phyloP scores from a whole-genome alignment of 2,113 vertebrate genomes.

The Eurystomus gularis region DNA sequence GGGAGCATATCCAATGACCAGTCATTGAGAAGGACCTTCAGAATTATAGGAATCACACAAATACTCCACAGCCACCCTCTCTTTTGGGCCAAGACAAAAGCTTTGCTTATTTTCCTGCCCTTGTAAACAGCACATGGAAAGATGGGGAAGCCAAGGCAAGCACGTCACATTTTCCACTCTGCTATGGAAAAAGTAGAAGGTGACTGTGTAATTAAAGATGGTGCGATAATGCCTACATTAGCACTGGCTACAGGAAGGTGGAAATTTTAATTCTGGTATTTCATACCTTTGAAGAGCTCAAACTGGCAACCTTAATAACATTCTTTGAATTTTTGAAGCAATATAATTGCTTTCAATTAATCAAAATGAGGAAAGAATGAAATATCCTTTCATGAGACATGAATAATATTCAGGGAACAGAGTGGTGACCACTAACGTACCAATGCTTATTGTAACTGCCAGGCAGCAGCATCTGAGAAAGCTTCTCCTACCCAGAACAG shows the following conservation, averaged over 20 bases:
- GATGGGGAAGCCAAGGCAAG: background rate
- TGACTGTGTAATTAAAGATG: background rate
- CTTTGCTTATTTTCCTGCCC: background rate
- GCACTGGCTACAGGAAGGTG: background rate
- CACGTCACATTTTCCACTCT: constrained; percentile 12
- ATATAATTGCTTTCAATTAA: constrained; percentile 16
- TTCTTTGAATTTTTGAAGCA: constrained; percentile 13
- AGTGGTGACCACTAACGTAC: background rate
- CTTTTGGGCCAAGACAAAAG: background rate
- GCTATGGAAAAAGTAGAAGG: background rate
- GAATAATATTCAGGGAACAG: background rate
- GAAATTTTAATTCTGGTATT: constrained; percentile 13
- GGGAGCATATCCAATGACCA: background rate
- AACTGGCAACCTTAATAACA: background rate
- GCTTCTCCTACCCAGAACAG: background rate
- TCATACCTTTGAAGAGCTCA: background rate
- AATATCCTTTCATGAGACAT: background rate
- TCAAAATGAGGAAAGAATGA: constrained; percentile 19
- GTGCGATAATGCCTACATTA: background rate
- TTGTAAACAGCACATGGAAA: background rate
- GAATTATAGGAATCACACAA: background rate
- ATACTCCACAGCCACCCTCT: background rate
- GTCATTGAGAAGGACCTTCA: background rate
- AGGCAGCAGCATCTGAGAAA: background rate
- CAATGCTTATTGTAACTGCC: background rate